Conservation (phyloP, 2,113 vertebrate species). For the Corynorhinus townsendii region DNA sequence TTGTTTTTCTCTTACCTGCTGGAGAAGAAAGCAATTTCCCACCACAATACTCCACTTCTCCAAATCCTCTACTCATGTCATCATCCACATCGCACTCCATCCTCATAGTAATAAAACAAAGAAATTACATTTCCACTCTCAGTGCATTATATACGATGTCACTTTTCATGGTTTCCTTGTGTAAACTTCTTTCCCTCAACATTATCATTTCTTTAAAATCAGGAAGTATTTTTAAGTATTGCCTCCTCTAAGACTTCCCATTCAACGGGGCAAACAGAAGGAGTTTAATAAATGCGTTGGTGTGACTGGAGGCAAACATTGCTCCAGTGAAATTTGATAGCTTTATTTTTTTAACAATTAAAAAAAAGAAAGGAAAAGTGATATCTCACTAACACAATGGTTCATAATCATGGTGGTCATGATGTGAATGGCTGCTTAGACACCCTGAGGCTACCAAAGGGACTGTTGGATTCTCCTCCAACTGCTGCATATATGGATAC, state of each 20-base stretch:
- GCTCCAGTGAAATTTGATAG: slow-evolving; percentile 30
- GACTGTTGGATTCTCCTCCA: neutral
- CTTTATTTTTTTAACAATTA: too few species aligned
- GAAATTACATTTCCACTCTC: neutral
- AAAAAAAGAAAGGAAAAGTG: too few species aligned
- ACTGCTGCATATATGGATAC: slow-evolving; percentile 48
- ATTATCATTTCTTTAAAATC: neutral
- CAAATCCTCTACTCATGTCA: neutral
- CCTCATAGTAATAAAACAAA: neutral
- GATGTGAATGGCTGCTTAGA: slow-evolving; percentile 54
- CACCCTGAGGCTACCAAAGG: slow-evolving; percentile 50
- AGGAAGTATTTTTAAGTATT: neutral
- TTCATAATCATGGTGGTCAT: neutral
- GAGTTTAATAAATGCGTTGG: slow-evolving; percentile 21
- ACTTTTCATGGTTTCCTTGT: neutral
- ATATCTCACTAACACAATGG: too few species aligned
- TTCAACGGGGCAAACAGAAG: slow-evolving; percentile 1
- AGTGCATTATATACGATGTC: neutral
- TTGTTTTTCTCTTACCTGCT: too few species aligned
- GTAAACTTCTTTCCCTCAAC: neutral
- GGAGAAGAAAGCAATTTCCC: too few species aligned
- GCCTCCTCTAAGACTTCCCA: neutral
- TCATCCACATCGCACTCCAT: neutral
- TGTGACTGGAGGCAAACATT: slow-evolving; percentile 22
- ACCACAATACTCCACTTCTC: too few species aligned